These are phyloP conservation scores for Mallotus villosus DNA, from an alignment of 2,797 vertebrate species.

Conservation along the genomic window DNA sequence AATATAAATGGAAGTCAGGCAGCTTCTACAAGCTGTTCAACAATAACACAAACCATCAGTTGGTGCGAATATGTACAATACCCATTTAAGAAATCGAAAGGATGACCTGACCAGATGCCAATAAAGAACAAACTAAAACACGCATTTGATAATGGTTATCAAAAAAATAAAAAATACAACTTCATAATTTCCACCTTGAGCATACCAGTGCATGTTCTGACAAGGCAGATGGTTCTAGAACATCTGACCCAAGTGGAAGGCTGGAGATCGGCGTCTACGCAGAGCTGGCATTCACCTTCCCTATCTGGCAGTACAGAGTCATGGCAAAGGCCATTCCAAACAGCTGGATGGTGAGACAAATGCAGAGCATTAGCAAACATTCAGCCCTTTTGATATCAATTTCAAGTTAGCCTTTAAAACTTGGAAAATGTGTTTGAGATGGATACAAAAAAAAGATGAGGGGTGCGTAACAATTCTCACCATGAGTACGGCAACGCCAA, in stretches of 20 bases:
- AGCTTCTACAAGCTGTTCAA: no score
- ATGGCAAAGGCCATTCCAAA: conserved; percentile 72
- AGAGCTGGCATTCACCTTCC: conserved; percentile 34
- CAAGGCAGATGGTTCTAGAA: background rate
- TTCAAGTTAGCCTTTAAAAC: background rate
- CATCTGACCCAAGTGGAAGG: background rate
- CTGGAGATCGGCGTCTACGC: conserved; percentile 25
- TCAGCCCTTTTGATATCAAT: background rate
- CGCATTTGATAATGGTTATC: no score
- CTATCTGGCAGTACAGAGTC: conserved; percentile 70
- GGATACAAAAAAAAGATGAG: background rate
- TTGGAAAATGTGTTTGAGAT: background rate
- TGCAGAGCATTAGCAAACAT: no score
- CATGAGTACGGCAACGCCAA: conserved; percentile 65
- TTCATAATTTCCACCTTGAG: background rate
- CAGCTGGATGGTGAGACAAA: conserved; percentile 46
- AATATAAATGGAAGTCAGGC: no score
- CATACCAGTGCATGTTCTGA: background rate
- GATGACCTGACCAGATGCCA: no score
- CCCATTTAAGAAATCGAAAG: no score
- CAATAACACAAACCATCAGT: no score
- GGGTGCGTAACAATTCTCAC: conserved; percentile 36
- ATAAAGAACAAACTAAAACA: no score
- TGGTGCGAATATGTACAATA: no score
- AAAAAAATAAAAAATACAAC: no score